A percentile compares a stretch with the other conserved stretches of the same genome.
phyloP scores from a whole-genome alignment of 2,113 vertebrate species.

The Mungos mungo region DNA sequence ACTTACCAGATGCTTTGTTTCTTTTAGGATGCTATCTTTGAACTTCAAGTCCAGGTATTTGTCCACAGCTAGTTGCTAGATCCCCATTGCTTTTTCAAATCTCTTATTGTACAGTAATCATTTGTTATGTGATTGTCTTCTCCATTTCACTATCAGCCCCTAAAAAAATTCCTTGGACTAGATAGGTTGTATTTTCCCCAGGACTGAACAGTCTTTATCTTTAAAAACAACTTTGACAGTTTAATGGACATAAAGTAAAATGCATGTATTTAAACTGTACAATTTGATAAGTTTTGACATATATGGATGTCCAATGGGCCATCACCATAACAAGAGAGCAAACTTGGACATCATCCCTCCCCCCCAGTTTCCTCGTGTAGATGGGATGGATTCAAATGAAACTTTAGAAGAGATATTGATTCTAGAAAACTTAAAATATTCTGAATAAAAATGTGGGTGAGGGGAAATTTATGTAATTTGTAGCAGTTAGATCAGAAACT shows the following conservation, averaged over 20 bases:
- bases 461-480: constrained; percentile 2
- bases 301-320: neutral
- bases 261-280: neutral
- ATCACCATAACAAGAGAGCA: neutral
- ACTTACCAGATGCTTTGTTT: neutral
- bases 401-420: neutral
- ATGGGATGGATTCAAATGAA: constrained; percentile 2
- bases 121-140: neutral
- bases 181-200: neutral
- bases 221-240: neutral
- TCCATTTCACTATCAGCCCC: neutral
- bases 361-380: neutral
- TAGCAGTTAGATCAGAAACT: neutral
- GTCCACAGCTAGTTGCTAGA: neutral
- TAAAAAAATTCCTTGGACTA: neutral
- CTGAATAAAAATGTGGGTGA: neutral
- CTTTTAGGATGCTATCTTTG: neutral
- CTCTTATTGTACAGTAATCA: neutral
- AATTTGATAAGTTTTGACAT: neutral
- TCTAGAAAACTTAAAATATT: constrained; percentile 15
- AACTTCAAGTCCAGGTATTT: neutral
- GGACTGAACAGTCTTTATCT: neutral
- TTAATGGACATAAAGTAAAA: neutral
- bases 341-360: neutral
- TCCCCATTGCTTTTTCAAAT: neutral